Conservation (phyloP, 2,888 invertebrate species). For the Eumacrocentrus americanus region DNA sequence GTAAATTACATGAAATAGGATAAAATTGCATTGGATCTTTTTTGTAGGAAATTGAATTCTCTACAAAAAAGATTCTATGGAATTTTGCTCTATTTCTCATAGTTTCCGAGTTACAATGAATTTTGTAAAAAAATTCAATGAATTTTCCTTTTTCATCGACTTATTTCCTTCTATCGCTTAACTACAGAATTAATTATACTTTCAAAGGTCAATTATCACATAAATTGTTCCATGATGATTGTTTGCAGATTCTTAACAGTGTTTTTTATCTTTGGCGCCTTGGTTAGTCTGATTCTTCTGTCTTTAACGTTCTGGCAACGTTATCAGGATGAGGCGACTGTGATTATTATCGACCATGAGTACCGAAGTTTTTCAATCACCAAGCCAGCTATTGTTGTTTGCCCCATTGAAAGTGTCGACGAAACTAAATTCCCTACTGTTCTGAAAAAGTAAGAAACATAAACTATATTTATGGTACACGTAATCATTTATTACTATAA, state of each 20-base stretch:
- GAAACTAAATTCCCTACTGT: conserved; percentile 56
- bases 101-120: too few species aligned
- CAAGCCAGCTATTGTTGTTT: conserved; percentile 73
- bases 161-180: too few species aligned
- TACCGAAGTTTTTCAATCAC: conserved; percentile 64
- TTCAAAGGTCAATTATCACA: too few species aligned
- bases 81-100: too few species aligned
- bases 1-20: too few species aligned
- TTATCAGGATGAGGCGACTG: conserved; percentile 41
- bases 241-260: conserved; percentile 37
- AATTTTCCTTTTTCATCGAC: too few species aligned
- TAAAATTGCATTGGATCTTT: too few species aligned
- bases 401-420: conserved; percentile 68
- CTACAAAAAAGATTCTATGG: too few species aligned
- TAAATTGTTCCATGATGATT: too few species aligned
- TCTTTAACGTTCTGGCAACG: conserved; percentile 45
- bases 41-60: too few species aligned
- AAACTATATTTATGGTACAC: not conserved
- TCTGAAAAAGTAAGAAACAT: conserved; percentile 31
- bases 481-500: not conserved
- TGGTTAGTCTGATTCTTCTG: conserved; percentile 37
- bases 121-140: too few species aligned
- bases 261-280: conserved; percentile 39
- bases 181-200: too few species aligned
- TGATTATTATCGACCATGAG: conserved; percentile 41